Percentiles rank a stretch among this genome's conserved stretches.
Evolutionary conservation across 1,140 invertebrate species (phyloP).

Genomic region (Orussus abietinus): DNA sequence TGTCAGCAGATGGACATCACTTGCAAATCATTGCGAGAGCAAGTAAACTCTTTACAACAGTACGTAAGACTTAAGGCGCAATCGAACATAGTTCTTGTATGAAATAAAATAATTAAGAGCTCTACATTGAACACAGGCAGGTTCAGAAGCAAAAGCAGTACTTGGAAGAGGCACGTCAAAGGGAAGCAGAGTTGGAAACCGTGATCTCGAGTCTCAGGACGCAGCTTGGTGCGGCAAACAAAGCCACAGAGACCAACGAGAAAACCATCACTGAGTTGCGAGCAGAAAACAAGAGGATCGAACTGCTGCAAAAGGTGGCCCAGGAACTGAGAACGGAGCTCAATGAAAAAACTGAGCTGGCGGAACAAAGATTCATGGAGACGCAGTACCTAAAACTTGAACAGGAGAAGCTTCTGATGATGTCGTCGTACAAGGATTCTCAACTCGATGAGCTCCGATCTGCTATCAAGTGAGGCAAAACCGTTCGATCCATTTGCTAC

Average conservation of each 20-base stretch:
- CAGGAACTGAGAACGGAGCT: slow-evolving; percentile 18
- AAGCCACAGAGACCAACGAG: slow-evolving; percentile 9
- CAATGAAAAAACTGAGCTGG: slow-evolving; percentile 22
- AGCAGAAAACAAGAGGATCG: slow-evolving; percentile 17
- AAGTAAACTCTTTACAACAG: slow-evolving; percentile 25
- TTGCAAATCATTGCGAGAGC: slow-evolving; percentile 13
- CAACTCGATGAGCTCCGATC: slow-evolving; percentile 20
- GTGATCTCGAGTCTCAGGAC: slow-evolving; percentile 14
- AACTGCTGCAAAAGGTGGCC: slow-evolving; percentile 14
- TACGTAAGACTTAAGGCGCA: slow-evolving; percentile 14
- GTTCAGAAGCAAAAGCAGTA: slow-evolving; percentile 15
- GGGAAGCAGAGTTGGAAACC: slow-evolving; percentile 12
- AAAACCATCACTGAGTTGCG: slow-evolving; percentile 19
- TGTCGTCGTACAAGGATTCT: slow-evolving; percentile 25
- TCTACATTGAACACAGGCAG: slow-evolving; percentile 19
- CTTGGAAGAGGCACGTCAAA: slow-evolving; percentile 17
- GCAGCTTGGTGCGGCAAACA: slow-evolving; percentile 19
- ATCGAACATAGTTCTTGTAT: background rate
- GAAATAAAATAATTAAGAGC: background rate
- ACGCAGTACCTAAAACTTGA: slow-evolving; percentile 25
- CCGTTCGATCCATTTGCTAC: slow-evolving; percentile 3
- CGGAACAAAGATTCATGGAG: slow-evolving; percentile 19
- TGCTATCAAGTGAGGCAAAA: slow-evolving; percentile 25
- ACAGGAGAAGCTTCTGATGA: slow-evolving; percentile 24
- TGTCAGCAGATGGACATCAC: slow-evolving; percentile 20